Evolutionary conservation across 1,140 invertebrate species (phyloP).

Genomic region (Ephestia elutella): DNA sequence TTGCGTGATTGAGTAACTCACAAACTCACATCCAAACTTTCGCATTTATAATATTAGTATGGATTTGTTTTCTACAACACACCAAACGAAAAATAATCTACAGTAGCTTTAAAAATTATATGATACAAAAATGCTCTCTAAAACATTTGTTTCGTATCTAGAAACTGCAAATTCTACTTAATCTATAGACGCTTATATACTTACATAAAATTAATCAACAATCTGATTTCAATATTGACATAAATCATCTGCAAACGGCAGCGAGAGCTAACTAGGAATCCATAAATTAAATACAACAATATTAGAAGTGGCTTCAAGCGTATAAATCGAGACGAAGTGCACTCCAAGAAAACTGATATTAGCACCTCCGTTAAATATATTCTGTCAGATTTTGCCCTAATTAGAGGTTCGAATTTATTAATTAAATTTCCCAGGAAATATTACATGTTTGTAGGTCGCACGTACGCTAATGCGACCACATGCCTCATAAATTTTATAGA

Average conservation of each 20-base stretch:
- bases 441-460: neutral
- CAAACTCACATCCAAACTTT: no score
- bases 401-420: neutral
- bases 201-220: no score
- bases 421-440: neutral
- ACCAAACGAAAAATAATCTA: no score
- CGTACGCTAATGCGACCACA: neutral
- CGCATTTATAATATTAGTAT: no score
- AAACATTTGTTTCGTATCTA: no score
- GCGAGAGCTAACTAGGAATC: neutral
- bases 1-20: no score
- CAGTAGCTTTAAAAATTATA: no score
- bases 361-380: neutral
- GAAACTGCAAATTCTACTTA: no score
- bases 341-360: neutral
- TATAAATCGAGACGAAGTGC: constrained; percentile 28
- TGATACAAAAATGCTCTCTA: no score
- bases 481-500: neutral
- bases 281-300: constrained; percentile 13
- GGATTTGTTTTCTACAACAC: no score
- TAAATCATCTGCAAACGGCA: neutral
- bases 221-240: no score
- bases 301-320: constrained; percentile 27
- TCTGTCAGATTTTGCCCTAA: neutral
- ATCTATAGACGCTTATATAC: no score